phyloP scores from a whole-genome alignment of 2,888 invertebrate genomes.

The Dryomyza anilis region DNA sequence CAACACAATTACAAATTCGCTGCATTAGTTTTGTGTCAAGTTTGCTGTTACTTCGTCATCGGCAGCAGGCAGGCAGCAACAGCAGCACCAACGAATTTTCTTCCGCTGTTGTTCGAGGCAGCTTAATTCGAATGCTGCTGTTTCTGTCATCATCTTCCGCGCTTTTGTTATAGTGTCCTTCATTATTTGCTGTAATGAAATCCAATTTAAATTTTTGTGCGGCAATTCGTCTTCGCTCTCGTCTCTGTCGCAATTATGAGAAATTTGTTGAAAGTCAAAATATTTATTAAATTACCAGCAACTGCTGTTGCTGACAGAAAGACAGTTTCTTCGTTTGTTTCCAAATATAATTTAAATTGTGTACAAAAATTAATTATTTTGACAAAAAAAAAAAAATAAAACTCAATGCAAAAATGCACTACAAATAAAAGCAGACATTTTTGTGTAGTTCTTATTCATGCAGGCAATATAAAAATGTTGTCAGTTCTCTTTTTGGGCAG shows the following conservation, averaged over 20 bases:
- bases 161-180: too few species aligned
- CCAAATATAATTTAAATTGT: too few species aligned
- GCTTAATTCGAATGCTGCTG: constrained; percentile 1
- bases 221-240: too few species aligned
- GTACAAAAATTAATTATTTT: too few species aligned
- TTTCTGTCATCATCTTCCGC: not conserved
- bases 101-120: not conserved
- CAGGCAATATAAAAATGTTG: too few species aligned
- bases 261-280: not conserved
- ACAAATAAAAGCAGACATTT: too few species aligned
- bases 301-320: not conserved
- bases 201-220: constrained; percentile 18
- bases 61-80: not conserved
- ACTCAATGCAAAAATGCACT: not conserved
- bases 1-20: constrained; percentile 8
- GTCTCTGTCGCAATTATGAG: not conserved
- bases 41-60: not conserved
- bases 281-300: constrained; percentile 7
- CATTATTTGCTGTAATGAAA: not conserved
- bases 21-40: constrained; percentile 14
- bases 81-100: too few species aligned
- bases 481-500: too few species aligned
- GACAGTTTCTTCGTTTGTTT: too few species aligned
- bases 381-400: not conserved
- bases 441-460: not conserved